Conservation (phyloP, 1,140 invertebrate genomes). For the Caerostris darwini region DNA sequence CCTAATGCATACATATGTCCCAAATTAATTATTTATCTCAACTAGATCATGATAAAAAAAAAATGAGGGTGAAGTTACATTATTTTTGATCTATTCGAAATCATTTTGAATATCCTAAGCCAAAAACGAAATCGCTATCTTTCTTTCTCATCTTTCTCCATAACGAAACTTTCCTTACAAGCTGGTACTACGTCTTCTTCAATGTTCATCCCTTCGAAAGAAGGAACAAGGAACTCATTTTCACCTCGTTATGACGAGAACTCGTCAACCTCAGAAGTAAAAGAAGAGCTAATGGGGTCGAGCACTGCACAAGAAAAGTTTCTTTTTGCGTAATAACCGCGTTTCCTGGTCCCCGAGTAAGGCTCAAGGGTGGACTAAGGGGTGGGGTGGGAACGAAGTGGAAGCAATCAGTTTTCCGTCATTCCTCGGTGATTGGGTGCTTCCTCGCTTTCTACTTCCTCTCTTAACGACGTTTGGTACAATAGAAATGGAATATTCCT, state of each 20-base stretch:
- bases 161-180: neutral
- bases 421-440: slow-evolving; percentile 16
- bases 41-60: too few relatives aligned
- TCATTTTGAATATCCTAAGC: too few relatives aligned
- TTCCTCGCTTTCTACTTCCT: too few relatives aligned
- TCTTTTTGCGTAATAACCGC: slow-evolving; percentile 53
- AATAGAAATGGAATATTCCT: slow-evolving; percentile 31
- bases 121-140: too few relatives aligned
- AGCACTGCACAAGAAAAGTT: slow-evolving; percentile 18
- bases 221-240: neutral
- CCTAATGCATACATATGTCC: too few relatives aligned
- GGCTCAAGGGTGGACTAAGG: neutral
- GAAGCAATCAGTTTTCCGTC: slow-evolving; percentile 56
- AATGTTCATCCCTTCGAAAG: too few relatives aligned
- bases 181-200: too few relatives aligned
- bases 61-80: too few relatives aligned
- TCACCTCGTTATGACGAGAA: neutral
- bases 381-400: slow-evolving; percentile 32
- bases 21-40: too few relatives aligned
- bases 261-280: neutral
- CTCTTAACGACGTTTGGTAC: slow-evolving; percentile 49
- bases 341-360: neutral
- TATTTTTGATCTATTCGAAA: too few relatives aligned
- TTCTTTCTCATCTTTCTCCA: too few relatives aligned
- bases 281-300: slow-evolving; percentile 28